Conservation (phyloP, 2,113 vertebrate species). For the Furnarius figulus region DNA sequence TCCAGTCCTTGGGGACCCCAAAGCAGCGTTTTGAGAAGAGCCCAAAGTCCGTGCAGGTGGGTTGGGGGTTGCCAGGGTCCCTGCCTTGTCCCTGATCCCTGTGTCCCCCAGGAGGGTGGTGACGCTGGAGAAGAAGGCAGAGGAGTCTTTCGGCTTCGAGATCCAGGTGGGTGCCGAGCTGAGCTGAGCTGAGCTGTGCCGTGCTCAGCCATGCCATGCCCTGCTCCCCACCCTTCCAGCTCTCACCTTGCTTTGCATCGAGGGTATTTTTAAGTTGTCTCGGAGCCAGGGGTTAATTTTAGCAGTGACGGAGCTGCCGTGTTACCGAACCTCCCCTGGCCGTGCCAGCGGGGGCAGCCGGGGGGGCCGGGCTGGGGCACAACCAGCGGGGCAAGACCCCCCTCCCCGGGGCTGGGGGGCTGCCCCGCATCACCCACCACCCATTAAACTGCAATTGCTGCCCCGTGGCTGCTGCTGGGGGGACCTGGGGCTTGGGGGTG, state of each 20-base stretch:
- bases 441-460: background rate
- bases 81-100: background rate
- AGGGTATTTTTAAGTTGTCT: conserved; percentile 10
- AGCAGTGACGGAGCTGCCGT: background rate
- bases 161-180: conserved; percentile 84
- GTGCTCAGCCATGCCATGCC: background rate
- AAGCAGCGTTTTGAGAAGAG: background rate
- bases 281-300: background rate
- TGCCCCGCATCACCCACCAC: background rate
- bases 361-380: background rate
- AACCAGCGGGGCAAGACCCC: background rate
- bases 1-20: background rate
- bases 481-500: background rate
- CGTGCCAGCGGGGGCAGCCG: background rate
- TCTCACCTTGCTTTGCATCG: background rate
- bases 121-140: conserved; percentile 86
- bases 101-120: conserved; percentile 81
- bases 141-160: conserved; percentile 92
- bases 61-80: background rate
- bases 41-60: rapidly evolving
- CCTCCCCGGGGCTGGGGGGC: rapidly evolving
- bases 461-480: background rate
- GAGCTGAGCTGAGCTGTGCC: background rate
- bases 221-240: background rate
- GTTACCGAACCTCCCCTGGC: background rate